These are phyloP conservation scores for Drosophila tsacasi DNA, from an alignment of 1,140 invertebrate species.

Conservation along the genomic window DNA sequence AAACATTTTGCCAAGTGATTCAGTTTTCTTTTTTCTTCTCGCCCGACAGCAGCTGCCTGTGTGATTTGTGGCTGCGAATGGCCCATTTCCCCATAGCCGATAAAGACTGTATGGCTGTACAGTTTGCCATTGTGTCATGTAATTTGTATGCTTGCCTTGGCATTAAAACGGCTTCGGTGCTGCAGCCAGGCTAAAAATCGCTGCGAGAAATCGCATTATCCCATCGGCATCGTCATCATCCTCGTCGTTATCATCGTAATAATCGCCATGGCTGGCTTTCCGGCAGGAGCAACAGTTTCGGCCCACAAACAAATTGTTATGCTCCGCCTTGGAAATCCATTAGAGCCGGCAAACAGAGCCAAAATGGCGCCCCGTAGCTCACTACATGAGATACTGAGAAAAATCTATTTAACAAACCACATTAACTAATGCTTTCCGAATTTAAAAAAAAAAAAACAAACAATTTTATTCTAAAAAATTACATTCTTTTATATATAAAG, in stretches of 20 bases:
- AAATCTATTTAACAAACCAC: neutral
- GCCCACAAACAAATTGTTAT: constrained; percentile 56
- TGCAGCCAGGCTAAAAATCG: constrained; percentile 39
- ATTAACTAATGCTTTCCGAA: too few relatives aligned
- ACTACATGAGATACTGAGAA: constrained; percentile 4
- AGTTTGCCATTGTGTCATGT: constrained; percentile 38
- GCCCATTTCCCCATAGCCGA: constrained; percentile 15
- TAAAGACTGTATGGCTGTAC: constrained; percentile 13
- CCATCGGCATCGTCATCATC: constrained; percentile 41
- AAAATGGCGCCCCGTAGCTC: constrained; percentile 43
- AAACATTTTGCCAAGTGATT: constrained; percentile 60
- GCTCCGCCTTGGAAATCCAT: constrained; percentile 58
- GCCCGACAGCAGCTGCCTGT: neutral
- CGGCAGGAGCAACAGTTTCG: constrained; percentile 43
- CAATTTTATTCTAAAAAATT: too few relatives aligned
- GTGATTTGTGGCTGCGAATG: constrained; percentile 11
- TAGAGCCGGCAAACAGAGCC: constrained; percentile 44
- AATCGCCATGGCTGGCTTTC: constrained; percentile 28
- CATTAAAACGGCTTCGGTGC: constrained; percentile 33
- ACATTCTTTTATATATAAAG: too few relatives aligned
- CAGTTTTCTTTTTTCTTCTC: neutral
- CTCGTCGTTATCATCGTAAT: constrained; percentile 18
- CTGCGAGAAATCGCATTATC: constrained; percentile 56
- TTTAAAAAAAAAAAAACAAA: too few relatives aligned
- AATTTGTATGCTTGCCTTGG: constrained; percentile 44